Evolutionary conservation across 1,140 invertebrate genomes (phyloP).

Genomic region (Rhynchophorus ferrugineus): DNA sequence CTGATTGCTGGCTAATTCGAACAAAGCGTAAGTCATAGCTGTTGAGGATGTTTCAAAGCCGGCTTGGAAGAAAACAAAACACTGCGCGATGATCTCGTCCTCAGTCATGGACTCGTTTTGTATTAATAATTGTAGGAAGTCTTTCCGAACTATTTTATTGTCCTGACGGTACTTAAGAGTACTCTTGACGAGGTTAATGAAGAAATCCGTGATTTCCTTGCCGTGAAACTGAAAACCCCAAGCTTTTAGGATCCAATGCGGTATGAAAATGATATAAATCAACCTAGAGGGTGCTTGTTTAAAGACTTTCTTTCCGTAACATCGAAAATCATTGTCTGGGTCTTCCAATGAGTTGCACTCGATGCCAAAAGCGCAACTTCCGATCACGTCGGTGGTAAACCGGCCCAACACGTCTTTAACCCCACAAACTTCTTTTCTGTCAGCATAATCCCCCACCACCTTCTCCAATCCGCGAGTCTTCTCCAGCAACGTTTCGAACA

Average conservation of each 20-base stretch:
- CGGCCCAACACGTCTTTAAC: conserved; percentile 19
- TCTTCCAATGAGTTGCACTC: conserved; percentile 32
- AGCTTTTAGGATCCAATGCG: neutral
- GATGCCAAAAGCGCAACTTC: conserved; percentile 41
- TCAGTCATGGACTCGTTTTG: neutral
- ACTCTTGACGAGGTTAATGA: conserved; percentile 39
- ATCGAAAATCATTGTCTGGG: conserved; percentile 42
- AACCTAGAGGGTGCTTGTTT: conserved; percentile 31
- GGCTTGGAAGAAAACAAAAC: conserved; percentile 57
- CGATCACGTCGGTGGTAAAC: conserved; percentile 22
- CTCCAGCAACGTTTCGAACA: conserved; percentile 24
- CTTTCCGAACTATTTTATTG: conserved; percentile 41
- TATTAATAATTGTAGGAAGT: conserved; percentile 46
- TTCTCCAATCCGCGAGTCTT: conserved; percentile 14
- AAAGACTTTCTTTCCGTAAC: conserved; percentile 28
- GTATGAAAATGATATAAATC: neutral
- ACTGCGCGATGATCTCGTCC: conserved; percentile 50
- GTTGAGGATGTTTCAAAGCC: conserved; percentile 67
- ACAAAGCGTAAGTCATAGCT: conserved; percentile 50
- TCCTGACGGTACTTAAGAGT: conserved; percentile 42
- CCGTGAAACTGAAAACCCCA: neutral
- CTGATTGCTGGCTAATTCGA: conserved; percentile 51
- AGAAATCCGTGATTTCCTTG: conserved; percentile 39
- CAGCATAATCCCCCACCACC: conserved; percentile 3
- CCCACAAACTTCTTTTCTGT: conserved; percentile 5